phyloP scores from a whole-genome alignment of 1,140 invertebrate species.

The Chrysomallon squamiferum region DNA sequence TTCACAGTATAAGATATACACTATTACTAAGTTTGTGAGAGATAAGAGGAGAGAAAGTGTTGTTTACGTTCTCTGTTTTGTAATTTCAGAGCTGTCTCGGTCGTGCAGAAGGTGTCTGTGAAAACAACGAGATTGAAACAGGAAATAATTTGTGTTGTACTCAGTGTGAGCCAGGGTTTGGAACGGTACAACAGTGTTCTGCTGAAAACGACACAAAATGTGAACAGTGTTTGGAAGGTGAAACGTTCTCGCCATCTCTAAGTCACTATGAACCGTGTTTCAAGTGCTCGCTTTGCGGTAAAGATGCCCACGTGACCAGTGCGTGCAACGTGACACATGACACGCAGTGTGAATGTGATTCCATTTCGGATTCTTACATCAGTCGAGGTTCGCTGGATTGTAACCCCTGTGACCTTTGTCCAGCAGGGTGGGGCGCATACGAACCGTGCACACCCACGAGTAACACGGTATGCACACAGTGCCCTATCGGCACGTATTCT shows the following conservation, averaged over 20 bases:
- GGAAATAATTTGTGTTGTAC: neutral
- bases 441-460: constrained; percentile 28
- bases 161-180: neutral
- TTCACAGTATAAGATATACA: no score
- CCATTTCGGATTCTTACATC: constrained; percentile 17
- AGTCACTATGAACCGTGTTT: constrained; percentile 19
- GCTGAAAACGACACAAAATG: constrained; percentile 2
- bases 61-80: no score
- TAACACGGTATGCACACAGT: constrained; percentile 48
- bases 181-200: neutral
- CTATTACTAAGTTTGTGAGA: no score
- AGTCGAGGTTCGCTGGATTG: constrained; percentile 15
- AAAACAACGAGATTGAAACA: no score
- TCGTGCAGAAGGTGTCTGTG: no score
- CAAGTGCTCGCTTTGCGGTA: constrained; percentile 26
- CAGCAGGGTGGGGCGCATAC: constrained; percentile 44
- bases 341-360: constrained; percentile 38
- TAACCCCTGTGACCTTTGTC: constrained; percentile 39
- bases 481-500: constrained; percentile 49
- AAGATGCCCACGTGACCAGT: constrained; percentile 16
- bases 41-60: no score
- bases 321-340: constrained; percentile 41
- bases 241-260: constrained; percentile 1
- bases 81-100: no score
- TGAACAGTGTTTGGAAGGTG: constrained; percentile 5